phyloP scores from a whole-genome alignment of 2,888 invertebrate species.

The Caenorhabditis angaria region DNA sequence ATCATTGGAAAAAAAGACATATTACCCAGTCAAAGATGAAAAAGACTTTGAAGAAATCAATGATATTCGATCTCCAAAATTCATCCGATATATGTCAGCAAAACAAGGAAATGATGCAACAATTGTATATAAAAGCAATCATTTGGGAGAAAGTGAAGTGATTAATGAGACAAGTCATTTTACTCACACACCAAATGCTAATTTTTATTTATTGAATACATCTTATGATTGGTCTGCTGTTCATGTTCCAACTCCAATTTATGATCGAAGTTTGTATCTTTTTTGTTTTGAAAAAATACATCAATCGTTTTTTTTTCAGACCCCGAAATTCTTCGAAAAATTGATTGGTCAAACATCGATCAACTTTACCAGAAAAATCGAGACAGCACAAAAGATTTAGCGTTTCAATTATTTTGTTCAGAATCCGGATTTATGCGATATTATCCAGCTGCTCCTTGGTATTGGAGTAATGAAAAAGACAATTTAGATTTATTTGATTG shows the following conservation, averaged over 20 bases:
- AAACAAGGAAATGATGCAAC: conserved; percentile 58
- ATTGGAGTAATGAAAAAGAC: conserved; percentile 66
- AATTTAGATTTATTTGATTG: conserved; percentile 85
- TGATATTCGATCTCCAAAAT: conserved; percentile 61
- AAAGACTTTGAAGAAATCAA: conserved; percentile 56
- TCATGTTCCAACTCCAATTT: conserved; percentile 76
- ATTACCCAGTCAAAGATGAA: no score
- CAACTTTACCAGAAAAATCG: conserved; percentile 75
- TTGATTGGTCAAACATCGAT: conserved; percentile 88
- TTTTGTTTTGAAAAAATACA: conserved; percentile 12
- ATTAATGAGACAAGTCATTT: conserved; percentile 52
- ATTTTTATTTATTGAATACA: conserved; percentile 68
- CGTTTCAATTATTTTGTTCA: conserved; percentile 97
- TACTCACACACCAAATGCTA: conserved; percentile 63
- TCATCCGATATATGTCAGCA: conserved; percentile 65
- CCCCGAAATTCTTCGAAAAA: conserved; percentile 86
- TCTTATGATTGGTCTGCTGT: conserved; percentile 72
- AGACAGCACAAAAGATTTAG: conserved; percentile 68
- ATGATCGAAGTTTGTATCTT: conserved; percentile 72
- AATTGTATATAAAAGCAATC: conserved; percentile 52
- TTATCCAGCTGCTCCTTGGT: conserved; percentile 79
- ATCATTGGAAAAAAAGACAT: conserved; percentile 53
- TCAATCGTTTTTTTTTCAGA: conserved; percentile 71
- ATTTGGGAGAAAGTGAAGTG: conserved; percentile 33
- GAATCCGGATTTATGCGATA: conserved; percentile 89